Conservation (phyloP, 2,888 invertebrate genomes). For the Calameuta pallipes region DNA sequence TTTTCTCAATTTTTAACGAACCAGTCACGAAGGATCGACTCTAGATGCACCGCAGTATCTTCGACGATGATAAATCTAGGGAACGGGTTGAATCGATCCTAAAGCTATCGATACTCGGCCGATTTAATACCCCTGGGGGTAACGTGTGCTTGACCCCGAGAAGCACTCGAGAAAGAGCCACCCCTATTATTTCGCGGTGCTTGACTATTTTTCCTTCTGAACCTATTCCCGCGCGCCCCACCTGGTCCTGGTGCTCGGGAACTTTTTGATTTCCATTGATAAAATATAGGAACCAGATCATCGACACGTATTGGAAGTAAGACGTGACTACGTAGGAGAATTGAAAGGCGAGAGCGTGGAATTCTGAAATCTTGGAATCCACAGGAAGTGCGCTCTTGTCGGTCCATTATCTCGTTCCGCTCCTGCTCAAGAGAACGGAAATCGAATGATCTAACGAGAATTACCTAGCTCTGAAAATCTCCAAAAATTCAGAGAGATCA, state of each 20-base stretch:
- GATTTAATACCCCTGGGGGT: slow-evolving; percentile 46
- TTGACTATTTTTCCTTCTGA: background rate
- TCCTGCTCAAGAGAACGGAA: background rate
- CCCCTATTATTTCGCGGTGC: background rate
- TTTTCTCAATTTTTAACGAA: background rate
- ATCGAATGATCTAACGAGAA: background rate
- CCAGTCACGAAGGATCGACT: background rate
- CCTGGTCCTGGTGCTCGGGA: background rate
- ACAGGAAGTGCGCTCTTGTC: background rate
- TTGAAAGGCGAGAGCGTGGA: slow-evolving; percentile 19
- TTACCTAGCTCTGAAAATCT: background rate
- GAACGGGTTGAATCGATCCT: slow-evolving; percentile 38
- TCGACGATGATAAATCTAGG: background rate
- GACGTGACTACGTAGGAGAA: background rate
- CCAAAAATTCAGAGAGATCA: background rate
- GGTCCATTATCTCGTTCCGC: background rate
- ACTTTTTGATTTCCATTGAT: background rate
- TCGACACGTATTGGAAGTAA: background rate
- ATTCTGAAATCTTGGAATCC: slow-evolving; percentile 29
- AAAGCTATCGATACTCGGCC: slow-evolving; percentile 42
- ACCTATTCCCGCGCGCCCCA: background rate
- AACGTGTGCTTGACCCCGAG: slow-evolving; percentile 43
- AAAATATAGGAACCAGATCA: background rate
- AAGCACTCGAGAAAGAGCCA: slow-evolving; percentile 25
- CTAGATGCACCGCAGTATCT: background rate